Conservation (phyloP, 2,888 invertebrate species). For the Synanthedon formicaeformis region DNA sequence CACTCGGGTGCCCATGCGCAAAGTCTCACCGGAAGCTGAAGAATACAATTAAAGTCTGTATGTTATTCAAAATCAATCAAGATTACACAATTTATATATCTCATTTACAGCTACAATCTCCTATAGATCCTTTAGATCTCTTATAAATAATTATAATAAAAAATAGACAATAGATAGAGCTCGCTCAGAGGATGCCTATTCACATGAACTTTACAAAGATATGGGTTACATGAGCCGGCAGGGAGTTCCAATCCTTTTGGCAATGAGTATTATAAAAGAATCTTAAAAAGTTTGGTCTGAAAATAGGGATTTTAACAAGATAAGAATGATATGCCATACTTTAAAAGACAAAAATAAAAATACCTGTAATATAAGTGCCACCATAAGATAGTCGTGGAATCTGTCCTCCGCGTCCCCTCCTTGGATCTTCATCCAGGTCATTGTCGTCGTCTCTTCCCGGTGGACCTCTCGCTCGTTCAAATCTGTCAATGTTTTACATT, state of each 20-base stretch:
- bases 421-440: constrained; percentile 83
- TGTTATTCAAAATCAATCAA: not conserved
- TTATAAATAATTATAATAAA: no score
- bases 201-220: no score
- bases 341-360: no score
- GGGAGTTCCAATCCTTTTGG: no score
- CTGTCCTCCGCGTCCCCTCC: constrained; percentile 73
- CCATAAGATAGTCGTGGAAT: constrained; percentile 49
- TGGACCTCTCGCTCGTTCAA: constrained; percentile 88
- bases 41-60: constrained; percentile 2
- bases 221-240: no score
- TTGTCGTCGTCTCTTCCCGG: constrained; percentile 90
- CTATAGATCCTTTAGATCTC: no score
- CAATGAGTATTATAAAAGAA: no score
- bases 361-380: constrained; percentile 60
- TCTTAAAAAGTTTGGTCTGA: no score
- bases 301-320: no score
- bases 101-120: not conserved
- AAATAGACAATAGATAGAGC: no score
- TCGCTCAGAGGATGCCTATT: no score
- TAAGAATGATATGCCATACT: no score
- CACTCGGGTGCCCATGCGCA: constrained; percentile 28
- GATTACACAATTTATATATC: not conserved
- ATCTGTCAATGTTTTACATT: constrained; percentile 56
- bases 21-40: constrained; percentile 52